Evolutionary conservation across 37 sponge, comb jelly and placozoan genomes (phyloP), one percentile per base, ranked within the genome.

Genomic region (Beroe ovata): DNA sequence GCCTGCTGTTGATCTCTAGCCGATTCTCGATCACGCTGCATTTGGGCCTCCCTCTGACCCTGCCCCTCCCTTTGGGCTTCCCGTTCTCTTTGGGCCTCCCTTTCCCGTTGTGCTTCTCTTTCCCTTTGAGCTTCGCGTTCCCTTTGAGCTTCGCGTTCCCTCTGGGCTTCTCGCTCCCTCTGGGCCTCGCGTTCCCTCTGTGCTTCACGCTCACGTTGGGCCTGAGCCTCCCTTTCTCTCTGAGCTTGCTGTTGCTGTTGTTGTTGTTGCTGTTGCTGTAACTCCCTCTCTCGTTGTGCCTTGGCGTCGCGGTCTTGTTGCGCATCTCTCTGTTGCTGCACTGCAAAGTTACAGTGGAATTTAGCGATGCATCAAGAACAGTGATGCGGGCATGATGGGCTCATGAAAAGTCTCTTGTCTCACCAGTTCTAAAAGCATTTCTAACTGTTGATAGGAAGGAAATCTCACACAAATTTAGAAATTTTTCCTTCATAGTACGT

Each of bases 91-190:
- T 66, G 69, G 3, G 30, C 36, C 3, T 29, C 35, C 16, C 25
- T 33, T 42, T 77, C 54, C 22, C 84, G 3, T 23, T 77, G 84
- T 40, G 47, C 42, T 37, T 77, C 84, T 54, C 84, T 23, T 40
- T 77, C 54, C 35, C 19, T 26, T 37, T 66, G 69, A 32, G 30
- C 30, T 32, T 66, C 69, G 8, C 69, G 69, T 16, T 66, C 69
- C 2, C 69, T 1, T 32, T 66, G 69, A 18, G 30, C 36, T 14
- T 29, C 35, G 8, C 25, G 16, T 25, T 77, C 54, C 47, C 84
- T 39, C 54, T 77, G 84, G 11, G 47, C 42, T 37, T 77, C 84
- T 54, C 84, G 54, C 41, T 77, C 54, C 84, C 54, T 37, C 69
- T 66, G 69, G 16, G 8, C 69, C 36, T 26, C 69, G 0, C 35